A percentile compares a stretch with the other conserved stretches of the same genome.
Conservation (phyloP, 1,140 invertebrate species). For the Zaprionus kolodkinae region DNA sequence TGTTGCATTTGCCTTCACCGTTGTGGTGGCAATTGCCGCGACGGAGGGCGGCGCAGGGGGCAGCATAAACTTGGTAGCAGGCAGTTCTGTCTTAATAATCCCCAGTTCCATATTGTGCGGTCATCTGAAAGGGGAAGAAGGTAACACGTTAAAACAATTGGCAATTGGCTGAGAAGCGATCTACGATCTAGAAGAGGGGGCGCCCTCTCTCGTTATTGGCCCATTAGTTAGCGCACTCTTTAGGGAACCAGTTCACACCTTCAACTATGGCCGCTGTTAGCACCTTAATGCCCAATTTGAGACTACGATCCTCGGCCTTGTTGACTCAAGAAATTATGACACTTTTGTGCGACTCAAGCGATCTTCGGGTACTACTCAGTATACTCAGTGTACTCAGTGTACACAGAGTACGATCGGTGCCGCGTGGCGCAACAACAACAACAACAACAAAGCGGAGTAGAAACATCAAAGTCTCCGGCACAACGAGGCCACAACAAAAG, state of each 20-base stretch:
- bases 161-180: slow-evolving; percentile 12
- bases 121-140: slow-evolving; percentile 58
- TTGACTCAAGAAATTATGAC: slow-evolving; percentile 74
- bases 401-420: slow-evolving; percentile 28
- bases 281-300: slow-evolving; percentile 67
- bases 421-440: slow-evolving; percentile 25
- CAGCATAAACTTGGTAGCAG: slow-evolving; percentile 82
- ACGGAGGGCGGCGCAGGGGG: slow-evolving; percentile 63
- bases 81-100: slow-evolving; percentile 81
- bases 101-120: slow-evolving; percentile 81
- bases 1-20: slow-evolving; percentile 51
- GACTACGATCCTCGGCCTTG: slow-evolving; percentile 15
- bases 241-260: slow-evolving; percentile 67
- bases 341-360: slow-evolving; percentile 45
- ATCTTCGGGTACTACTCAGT: background rate
- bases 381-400: background rate
- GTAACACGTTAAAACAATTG: slow-evolving; percentile 30
- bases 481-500: slow-evolving; percentile 72
- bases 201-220: slow-evolving; percentile 35
- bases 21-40: slow-evolving; percentile 54
- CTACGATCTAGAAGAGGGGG: background rate
- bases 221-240: slow-evolving; percentile 46
- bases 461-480: slow-evolving; percentile 71
- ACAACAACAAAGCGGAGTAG: slow-evolving; percentile 7
- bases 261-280: slow-evolving; percentile 47